Conservation (phyloP, 92 coral and sea anemone genomes). For the Zoanthus sansibaricus region DNA sequence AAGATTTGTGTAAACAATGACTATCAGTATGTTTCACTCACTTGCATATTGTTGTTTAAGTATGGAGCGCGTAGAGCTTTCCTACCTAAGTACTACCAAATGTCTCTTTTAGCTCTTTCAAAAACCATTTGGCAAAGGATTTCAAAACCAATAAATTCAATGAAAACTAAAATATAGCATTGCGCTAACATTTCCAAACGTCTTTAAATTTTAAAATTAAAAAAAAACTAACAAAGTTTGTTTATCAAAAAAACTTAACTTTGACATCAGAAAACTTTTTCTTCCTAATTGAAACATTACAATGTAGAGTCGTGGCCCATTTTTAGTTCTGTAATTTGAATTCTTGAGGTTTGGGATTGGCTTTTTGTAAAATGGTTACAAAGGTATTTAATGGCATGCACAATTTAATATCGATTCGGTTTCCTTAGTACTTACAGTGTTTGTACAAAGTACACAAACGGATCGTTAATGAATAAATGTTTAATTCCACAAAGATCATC, state of each 20-base stretch:
- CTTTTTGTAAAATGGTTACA: not conserved
- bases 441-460: slow-evolving; percentile 33
- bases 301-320: not conserved
- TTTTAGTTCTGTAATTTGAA: not conserved
- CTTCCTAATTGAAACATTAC: not conserved
- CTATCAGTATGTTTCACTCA: no score
- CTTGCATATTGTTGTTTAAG: no score
- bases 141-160: not conserved
- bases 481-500: not conserved
- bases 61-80: no score
- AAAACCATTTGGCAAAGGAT: not conserved
- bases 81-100: no score
- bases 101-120: no score
- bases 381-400: slow-evolving; percentile 13
- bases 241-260: not conserved
- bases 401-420: slow-evolving; percentile 22
- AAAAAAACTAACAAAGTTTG: not conserved
- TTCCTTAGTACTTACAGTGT: not conserved
- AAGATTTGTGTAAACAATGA: no score
- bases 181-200: not conserved
- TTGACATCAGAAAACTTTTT: no score
- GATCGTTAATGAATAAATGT: not conserved
- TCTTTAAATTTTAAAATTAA: not conserved
- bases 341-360: slow-evolving; percentile 8
- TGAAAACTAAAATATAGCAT: not conserved